Evolutionary conservation across 1,140 invertebrate genomes (phyloP), one percentile per base, ranked within the genome.

Genomic region (Maconellicoccus hirsutus): DNA sequence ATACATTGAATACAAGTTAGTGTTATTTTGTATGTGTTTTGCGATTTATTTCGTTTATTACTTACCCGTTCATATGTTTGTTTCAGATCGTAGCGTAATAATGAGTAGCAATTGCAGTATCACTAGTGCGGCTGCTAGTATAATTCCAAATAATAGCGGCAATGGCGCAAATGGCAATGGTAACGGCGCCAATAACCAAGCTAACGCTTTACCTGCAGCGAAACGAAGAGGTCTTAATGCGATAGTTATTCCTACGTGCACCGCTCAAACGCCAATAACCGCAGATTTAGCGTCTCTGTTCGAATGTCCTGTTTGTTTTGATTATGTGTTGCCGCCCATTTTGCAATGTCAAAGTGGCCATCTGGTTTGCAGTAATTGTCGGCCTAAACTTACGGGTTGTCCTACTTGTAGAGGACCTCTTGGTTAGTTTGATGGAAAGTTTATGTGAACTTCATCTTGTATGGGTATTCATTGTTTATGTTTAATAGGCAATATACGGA

Each of bases 261-360:
- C 61, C 2, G 21, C 61, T 4, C 70, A 61, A 22, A 25, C 72
- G 1, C 70, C 72, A 10, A 70, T 70, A 63, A 89, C 89, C 33
- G 87, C 91, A 74, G 94, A 98, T 79, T 80, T 98, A 77, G 94
- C 95, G 39, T 94, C 91, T 72, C 83, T 98, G 21, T 99, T 99
- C 81, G 97, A 99, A 80, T 99, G 97, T 82, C 97, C 98, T 12
- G 98, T 99, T 70, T 99, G 98, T 81, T 98, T 99, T 81, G 98
- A 99, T 81, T 98, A 98, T 86, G 97, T 98, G 72, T 83, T 98
- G 76, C 97, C 97, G 71, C 98, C 98, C 19, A 97, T 93, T 75
- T 81, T 92, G 77, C 91, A 93, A 79, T 93, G 91, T 79, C 90
- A 91, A 78, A 92, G 89, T 76, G 91, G 91, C 39, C 91, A 93